Evolutionary conservation across 37 sponge, comb jelly and placozoan species (phyloP), one percentile per base, ranked within the genome.

Genomic region (Diacarnus erythraeanus): DNA sequence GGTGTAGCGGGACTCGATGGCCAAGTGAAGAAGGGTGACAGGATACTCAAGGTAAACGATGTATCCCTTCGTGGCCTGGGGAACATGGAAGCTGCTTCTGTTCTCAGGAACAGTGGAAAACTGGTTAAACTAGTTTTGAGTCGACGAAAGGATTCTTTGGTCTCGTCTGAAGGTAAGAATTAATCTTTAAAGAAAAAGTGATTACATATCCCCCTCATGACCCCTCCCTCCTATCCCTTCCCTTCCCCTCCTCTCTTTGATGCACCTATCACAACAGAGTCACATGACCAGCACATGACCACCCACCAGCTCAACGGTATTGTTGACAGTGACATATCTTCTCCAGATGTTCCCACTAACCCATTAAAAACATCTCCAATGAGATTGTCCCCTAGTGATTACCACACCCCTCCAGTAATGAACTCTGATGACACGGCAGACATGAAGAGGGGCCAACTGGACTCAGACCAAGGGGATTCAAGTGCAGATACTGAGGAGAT

Each of bases 81-180:
- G 71, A 92, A 87, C 79, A 87, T 79, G 80, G 88, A 68, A 22
- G 92, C 92, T 9, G 92, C 92, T 17, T 83, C 84, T 12, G 69
- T 83, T 26, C 71, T 92, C 27, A 75, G 92, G 21, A 87, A 87
- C 61, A 67, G 78, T 25, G 92, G 92, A 17, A 70, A 92, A 42
- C 39, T 47, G 8, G 85, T 92, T 33, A 80, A 38, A 70, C 81
- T 92, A 37, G 69, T 80, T 18, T 65, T 92, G 40, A 76, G 76
- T 10, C 42, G 83, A 43, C 43, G 33, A 8, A 73, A 38, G 73
- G 26, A 29, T 30, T 9, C 38, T 6, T 33, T 39, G 6, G 8
- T 20, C 4, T 64, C 66, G 15, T 43, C n/a, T 31, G 38, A 36
- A 36, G 60, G 23, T 18, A 12, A 47, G 51, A 47, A 10, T 54